Evolutionary conservation across 2,888 invertebrate species (phyloP).

Genomic region (Orthonevra nobilis): DNA sequence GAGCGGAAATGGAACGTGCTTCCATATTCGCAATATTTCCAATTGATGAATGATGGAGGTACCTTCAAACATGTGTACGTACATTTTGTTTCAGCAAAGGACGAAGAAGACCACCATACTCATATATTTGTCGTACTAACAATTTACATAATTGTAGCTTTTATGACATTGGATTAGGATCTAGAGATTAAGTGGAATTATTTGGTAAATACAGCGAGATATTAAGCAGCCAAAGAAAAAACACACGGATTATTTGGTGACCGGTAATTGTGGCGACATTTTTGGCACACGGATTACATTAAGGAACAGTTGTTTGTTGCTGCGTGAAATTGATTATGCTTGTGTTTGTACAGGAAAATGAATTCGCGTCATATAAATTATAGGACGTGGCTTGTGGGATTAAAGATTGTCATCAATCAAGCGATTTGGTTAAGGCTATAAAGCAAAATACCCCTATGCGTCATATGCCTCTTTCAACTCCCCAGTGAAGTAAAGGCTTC

Average conservation of each 20-base stretch:
- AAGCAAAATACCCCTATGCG: too few relatives aligned
- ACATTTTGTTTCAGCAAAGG: too few relatives aligned
- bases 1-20: conserved; percentile 52
- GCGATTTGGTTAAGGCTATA: too few relatives aligned
- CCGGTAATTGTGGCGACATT: neutral
- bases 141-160: conserved; percentile 50
- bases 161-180: conserved; percentile 30
- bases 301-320: too few relatives aligned
- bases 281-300: neutral
- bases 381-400: too few relatives aligned
- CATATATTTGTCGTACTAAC: conserved; percentile 47
- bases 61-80: too few relatives aligned
- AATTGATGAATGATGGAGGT: conserved; percentile 37
- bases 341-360: too few relatives aligned
- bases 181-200: conserved; percentile 33
- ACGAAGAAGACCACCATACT: conserved; percentile 40
- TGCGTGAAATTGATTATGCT: conserved; percentile 28
- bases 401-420: too few relatives aligned
- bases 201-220: conserved; percentile 33
- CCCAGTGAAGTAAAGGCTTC: too few relatives aligned
- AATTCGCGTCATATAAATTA: neutral
- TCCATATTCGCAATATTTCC: conserved; percentile 38
- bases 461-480: too few relatives aligned
- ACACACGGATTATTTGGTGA: neutral
- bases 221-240: conserved; percentile 37